Evolutionary conservation across 2,888 invertebrate species (phyloP), one percentile per base, ranked within the genome.

Genomic region (Drosophila birchii): DNA sequence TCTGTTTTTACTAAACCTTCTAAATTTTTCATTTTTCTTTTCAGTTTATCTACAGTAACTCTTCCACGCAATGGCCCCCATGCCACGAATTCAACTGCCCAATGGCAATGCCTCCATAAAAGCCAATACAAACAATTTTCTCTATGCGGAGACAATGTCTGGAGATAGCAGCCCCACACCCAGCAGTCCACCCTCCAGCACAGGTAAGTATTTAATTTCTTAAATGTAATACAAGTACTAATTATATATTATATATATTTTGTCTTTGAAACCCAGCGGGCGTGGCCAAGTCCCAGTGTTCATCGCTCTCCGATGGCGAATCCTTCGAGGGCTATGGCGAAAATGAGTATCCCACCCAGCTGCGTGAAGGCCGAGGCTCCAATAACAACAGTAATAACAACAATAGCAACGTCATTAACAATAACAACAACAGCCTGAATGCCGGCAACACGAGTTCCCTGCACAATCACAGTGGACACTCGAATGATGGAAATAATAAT

Each of bases 251-350:
- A n/a, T 56, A 45, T 23, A 16, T 45, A 0, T 49, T 39, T 32
- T n/a, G n/a, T 29, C n/a, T 29, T 32, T 20, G 0, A n/a, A 29
- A 41, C 14, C 5, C 60, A 81, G 62, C 78, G 77, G 92, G 91
- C 74, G 91, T 91, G 23, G 91, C 92, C 47, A 93, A 93, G 88
- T 93, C 93, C 34, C 92, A 93, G 78, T 93, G 93, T 36, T 93
- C 91, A 68, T 94, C 94, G 66, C 93, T 96, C 79, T 96, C 96
- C 6, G 96, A 96, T 88, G 95, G 95, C 14, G 96, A 96, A 91
- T 96, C 95, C 92, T 96, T 95, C 92, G 96, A 96, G 91, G 96
- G 96, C 92, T 95, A 95, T 88, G 96, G 96, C 2, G 95, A 96
- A 90, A 94, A 93, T 66, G 95, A 90, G 59, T 85, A 80, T 45